Percentiles rank a stretch among this genome's conserved stretches.
phyloP scores from a whole-genome alignment of 2,113 vertebrate species.

The Cathartes aura region DNA sequence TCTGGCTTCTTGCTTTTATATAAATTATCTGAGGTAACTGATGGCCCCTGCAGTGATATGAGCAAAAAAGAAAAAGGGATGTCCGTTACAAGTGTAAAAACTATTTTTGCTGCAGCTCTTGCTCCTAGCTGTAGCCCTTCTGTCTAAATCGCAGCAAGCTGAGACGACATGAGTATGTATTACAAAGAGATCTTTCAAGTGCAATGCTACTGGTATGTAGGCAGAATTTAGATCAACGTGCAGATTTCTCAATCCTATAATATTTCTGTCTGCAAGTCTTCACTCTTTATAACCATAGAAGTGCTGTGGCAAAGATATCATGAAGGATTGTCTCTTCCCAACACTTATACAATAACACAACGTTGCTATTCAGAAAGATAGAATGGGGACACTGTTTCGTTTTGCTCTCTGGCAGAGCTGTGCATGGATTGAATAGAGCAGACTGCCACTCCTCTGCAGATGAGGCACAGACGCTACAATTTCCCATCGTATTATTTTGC shows the following conservation, averaged over 20 bases:
- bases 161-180: background rate
- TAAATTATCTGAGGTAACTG: background rate
- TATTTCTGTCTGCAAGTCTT: background rate
- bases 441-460: background rate
- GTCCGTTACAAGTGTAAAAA: background rate
- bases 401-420: background rate
- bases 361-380: constrained; percentile 1
- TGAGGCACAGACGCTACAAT: background rate
- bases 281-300: background rate
- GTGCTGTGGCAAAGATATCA: background rate
- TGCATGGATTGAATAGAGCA: background rate
- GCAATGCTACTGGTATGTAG: background rate
- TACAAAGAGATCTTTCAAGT: background rate
- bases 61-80: background rate
- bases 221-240: background rate
- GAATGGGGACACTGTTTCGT: constrained; percentile 4
- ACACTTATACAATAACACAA: background rate
- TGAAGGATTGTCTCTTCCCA: background rate
- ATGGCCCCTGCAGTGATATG: background rate
- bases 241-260: background rate
- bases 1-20: background rate
- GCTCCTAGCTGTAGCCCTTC: background rate
- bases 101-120: background rate
- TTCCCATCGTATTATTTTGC: background rate
- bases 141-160: background rate